phyloP scores from a whole-genome alignment of 1,140 invertebrate species.

The Cydia amplana region DNA sequence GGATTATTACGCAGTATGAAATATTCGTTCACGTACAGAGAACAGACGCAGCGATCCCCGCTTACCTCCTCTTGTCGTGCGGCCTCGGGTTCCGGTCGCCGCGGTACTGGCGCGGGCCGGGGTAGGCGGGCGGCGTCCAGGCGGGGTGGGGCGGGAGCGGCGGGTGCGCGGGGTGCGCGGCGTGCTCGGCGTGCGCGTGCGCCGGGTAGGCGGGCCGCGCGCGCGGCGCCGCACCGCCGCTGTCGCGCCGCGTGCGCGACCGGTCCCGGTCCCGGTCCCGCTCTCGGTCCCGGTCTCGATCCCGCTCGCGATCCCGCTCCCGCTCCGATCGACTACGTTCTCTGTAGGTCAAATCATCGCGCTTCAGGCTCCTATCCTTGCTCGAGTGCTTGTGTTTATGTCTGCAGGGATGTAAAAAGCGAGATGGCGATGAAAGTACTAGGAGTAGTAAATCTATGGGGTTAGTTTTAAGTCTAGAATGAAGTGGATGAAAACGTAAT shows the following conservation, averaged over 20 bases:
- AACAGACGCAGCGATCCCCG: not conserved
- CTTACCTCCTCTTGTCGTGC: constrained; percentile 74
- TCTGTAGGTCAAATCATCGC: constrained; percentile 76
- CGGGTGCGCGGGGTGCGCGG: constrained; percentile 48
- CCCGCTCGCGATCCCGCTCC: constrained; percentile 59
- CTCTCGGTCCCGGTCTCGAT: constrained; percentile 66
- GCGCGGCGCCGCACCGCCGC: constrained; percentile 58
- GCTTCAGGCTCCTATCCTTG: constrained; percentile 71
- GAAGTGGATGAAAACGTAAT: constrained; percentile 40
- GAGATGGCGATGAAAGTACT: constrained; percentile 59
- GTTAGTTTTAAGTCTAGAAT: constrained; percentile 33
- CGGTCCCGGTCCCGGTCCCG: constrained; percentile 64
- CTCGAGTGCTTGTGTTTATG: constrained; percentile 75
- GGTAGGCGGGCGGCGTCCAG: constrained; percentile 71
- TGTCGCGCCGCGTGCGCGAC: constrained; percentile 69
- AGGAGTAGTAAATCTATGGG: constrained; percentile 40
- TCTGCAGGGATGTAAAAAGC: constrained; percentile 73
- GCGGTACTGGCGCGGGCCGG: constrained; percentile 67
- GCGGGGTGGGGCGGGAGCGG: constrained; percentile 46
- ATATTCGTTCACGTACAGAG: too few relatives aligned
- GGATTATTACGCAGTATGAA: too few relatives aligned
- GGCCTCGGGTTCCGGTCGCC: constrained; percentile 65
- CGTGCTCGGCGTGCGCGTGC: constrained; percentile 58
- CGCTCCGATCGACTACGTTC: constrained; percentile 69
- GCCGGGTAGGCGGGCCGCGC: constrained; percentile 53